Conservation (phyloP, 2,113 vertebrate genomes). For the Isichthys henryi region DNA sequence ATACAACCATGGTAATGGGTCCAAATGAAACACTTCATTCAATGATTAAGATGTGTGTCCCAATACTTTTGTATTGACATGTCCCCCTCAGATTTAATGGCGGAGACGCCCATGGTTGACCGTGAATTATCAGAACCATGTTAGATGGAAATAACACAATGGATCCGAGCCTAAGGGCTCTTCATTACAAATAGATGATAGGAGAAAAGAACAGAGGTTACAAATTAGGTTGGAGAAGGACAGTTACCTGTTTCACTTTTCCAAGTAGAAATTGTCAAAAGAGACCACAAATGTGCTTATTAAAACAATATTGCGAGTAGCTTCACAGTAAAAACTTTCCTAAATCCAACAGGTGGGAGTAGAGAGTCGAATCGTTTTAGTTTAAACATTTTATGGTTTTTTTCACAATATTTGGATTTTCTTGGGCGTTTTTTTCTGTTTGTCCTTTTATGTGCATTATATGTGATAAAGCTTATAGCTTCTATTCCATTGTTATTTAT, state of each 20-base stretch:
- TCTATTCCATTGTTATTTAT: neutral
- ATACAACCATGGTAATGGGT: no score
- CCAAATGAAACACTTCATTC: no score
- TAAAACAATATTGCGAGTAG: neutral
- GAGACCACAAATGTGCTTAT: neutral
- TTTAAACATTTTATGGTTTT: neutral
- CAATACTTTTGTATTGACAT: no score
- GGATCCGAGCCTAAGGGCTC: neutral
- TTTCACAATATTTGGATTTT: neutral
- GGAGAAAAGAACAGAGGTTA: neutral
- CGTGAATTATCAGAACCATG: neutral
- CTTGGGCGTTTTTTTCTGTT: neutral
- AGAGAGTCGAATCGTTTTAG: neutral
- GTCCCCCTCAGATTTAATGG: no score
- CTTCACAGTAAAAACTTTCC: neutral
- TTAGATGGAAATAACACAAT: neutral
- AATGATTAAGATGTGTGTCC: no score
- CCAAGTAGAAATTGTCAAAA: neutral
- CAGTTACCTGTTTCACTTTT: neutral
- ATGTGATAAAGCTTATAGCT: neutral
- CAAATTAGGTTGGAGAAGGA: neutral
- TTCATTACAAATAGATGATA: neutral
- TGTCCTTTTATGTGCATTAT: neutral
- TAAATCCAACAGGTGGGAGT: neutral
- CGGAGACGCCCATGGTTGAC: neutral